phyloP scores from a whole-genome alignment of 2,888 invertebrate species.

The Tinea trinotella region DNA sequence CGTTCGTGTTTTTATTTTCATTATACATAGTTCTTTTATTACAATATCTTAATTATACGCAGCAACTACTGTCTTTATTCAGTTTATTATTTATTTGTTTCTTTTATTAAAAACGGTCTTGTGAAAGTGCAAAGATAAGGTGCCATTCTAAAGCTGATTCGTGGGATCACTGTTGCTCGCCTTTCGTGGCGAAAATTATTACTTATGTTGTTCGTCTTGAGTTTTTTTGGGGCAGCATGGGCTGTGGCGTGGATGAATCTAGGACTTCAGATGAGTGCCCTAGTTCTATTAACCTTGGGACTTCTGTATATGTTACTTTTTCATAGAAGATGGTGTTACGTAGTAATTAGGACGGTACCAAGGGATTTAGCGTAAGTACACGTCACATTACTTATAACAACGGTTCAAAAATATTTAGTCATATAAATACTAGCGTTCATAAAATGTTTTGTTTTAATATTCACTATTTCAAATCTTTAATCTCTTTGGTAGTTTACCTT shows the following conservation, averaged over 20 bases:
- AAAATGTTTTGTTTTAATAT: too few species aligned
- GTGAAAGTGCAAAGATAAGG: constrained; percentile 22
- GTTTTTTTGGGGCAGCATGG: constrained; percentile 53
- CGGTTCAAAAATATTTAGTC: too few species aligned
- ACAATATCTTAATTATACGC: neutral
- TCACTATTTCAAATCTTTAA: too few species aligned
- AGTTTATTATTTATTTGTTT: neutral
- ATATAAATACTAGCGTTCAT: too few species aligned
- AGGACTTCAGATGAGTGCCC: constrained; percentile 76
- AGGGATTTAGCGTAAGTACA: constrained; percentile 79
- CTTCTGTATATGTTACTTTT: constrained; percentile 77
- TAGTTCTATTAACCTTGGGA: constrained; percentile 72
- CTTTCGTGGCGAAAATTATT: constrained; percentile 62
- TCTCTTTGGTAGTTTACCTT: too few species aligned
- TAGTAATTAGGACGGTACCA: constrained; percentile 80
- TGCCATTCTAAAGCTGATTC: constrained; percentile 21
- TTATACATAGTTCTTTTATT: too few species aligned
- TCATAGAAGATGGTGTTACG: constrained; percentile 83
- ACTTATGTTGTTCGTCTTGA: constrained; percentile 52
- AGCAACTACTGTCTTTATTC: neutral
- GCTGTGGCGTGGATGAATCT: constrained; percentile 62
- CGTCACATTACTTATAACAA: neutral
- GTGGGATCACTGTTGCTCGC: constrained; percentile 51
- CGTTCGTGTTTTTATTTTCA: too few species aligned
- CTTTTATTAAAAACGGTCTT: neutral